Evolutionary conservation across 2,113 vertebrate species (phyloP), one percentile per base, ranked within the genome.

Genomic region (Datnioides undecimradiatus): DNA sequence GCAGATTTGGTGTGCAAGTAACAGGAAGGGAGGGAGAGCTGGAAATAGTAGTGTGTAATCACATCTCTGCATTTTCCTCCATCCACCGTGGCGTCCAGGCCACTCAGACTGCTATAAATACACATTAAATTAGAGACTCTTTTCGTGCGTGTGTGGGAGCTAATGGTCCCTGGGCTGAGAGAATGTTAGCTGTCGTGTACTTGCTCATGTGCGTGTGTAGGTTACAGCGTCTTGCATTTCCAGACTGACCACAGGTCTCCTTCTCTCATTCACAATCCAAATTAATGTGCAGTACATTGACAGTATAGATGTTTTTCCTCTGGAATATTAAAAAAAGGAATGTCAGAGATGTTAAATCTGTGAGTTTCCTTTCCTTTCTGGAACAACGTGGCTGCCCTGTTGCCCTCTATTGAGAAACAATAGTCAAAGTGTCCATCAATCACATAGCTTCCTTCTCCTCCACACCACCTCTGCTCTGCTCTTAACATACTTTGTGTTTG

Each of bases 101-200:
- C 85, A 62, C 85, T 80, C 83, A 78, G 79, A 58, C 79, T 36
- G 64, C 82, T 90, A 88, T 84, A 88, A 91, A 92, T 92, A 91
- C 57, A 70, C 75, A 41, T 77, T 33, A 87, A 92, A 92, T 92
- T 90, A 92, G 83, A 92, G 91, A 51, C 78, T 87, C 3, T 8
- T 0, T 36, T 40, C 52, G 38, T 51, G 54, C 68, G 70, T 45
- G 75, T 64, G 63, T 59, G 58, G 29, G 52, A 31, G 38, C 66
- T 80, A 78, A 87, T 76, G 77, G 72, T 45, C 9, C 54, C 38
- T 29, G 6, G n/a, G 34, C 67, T 41, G 6, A 46, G 41, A 54
- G 48, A 72, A 55, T 6, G 21, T 59, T 21, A 69, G 33, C 12
- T 23, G 7, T 54, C 16, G 41, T 64, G 43, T 58, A 23, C 58